Evolutionary conservation across 2,113 vertebrate genomes (phyloP).

Genomic region (Amazona vittata): DNA sequence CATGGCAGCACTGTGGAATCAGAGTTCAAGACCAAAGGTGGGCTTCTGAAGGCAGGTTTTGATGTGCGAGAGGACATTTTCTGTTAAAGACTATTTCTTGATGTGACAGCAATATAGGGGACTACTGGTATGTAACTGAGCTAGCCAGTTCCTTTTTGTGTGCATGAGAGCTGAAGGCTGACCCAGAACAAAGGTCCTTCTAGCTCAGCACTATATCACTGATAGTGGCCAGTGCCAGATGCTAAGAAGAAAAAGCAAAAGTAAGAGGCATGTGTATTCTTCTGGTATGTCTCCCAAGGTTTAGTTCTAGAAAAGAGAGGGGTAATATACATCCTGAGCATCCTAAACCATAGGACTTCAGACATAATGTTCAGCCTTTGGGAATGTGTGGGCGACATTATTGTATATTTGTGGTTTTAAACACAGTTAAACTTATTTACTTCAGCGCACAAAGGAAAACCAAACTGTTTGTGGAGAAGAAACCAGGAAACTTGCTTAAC

Average conservation of each 20-base stretch:
- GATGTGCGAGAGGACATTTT: not conserved
- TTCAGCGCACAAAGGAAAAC: conserved; percentile 74
- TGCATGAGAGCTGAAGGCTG: not conserved
- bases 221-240: not conserved
- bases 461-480: conserved; percentile 73
- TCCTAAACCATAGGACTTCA: conserved; percentile 38
- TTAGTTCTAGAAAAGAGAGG: conserved; percentile 2
- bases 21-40: not conserved
- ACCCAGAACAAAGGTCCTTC: not conserved
- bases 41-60: not conserved
- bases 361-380: conserved; percentile 69
- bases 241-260: not conserved
- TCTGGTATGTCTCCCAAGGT: conserved; percentile 14
- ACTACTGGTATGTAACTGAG: not conserved
- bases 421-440: conserved; percentile 72
- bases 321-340: conserved; percentile 42
- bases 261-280: not conserved
- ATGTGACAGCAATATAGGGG: not conserved
- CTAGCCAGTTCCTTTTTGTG: not conserved
- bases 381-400: conserved; percentile 62
- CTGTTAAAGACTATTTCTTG: not conserved
- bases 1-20: not conserved
- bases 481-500: conserved; percentile 68
- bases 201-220: not conserved
- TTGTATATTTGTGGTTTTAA: conserved; percentile 68